A percentile compares a stretch with the other conserved stretches of the same genome.
These are phyloP conservation scores for Drosophila ezoana DNA, from an alignment of 2,888 invertebrate species.

Conservation along the genomic window DNA sequence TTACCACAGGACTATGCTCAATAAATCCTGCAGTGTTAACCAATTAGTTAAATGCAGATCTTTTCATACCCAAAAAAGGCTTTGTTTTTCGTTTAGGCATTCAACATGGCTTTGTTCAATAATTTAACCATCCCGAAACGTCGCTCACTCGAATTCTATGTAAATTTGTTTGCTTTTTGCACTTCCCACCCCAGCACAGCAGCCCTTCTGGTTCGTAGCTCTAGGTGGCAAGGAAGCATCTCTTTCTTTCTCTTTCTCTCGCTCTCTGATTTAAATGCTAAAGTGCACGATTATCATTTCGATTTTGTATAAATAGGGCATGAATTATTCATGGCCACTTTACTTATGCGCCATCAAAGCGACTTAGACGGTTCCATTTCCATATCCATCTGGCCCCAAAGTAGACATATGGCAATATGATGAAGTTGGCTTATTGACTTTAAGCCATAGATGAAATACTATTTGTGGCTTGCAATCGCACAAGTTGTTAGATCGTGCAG, in stretches of 20 bases:
- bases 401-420: constrained; percentile 63
- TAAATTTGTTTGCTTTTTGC: constrained; percentile 57
- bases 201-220: constrained; percentile 2
- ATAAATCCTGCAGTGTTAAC: not conserved
- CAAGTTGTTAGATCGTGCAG: constrained; percentile 59
- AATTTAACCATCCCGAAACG: constrained; percentile 23
- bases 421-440: constrained; percentile 70
- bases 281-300: constrained; percentile 79
- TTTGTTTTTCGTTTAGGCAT: constrained; percentile 11
- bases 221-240: constrained; percentile 26
- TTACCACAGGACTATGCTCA: not conserved
- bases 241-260: not conserved
- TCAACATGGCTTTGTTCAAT: constrained; percentile 12
- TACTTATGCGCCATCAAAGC: constrained; percentile 79
- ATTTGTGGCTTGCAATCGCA: constrained; percentile 57
- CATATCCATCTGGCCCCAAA: constrained; percentile 31
- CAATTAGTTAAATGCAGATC: not conserved
- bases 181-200: constrained; percentile 7
- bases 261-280: constrained; percentile 74
- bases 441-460: constrained; percentile 51
- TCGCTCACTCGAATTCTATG: constrained; percentile 44
- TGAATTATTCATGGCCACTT: constrained; percentile 74
- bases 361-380: constrained; percentile 62
- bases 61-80: not conserved
- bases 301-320: constrained; percentile 76